Percentiles rank a stretch among this genome's conserved stretches.
phyloP scores from a whole-genome alignment of 2,888 invertebrate genomes.

The Charanyca ferruginea region DNA sequence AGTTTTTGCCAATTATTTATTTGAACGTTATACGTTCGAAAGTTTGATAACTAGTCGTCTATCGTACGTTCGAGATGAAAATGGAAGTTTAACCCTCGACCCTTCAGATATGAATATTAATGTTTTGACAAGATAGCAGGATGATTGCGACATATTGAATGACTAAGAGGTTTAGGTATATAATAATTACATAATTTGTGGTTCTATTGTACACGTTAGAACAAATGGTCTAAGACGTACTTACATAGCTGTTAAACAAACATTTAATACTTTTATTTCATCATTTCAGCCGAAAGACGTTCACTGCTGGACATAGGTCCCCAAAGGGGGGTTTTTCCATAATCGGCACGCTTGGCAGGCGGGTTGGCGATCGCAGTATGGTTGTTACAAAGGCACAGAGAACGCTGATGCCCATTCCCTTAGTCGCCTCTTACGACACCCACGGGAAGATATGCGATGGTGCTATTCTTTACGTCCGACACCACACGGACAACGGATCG shows the following conservation, averaged over 20 bases:
- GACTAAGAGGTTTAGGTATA: constrained; percentile 41
- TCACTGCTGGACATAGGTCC: too few relatives aligned
- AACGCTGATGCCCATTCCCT: too few relatives aligned
- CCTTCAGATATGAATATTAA: constrained; percentile 28
- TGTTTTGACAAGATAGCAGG: constrained; percentile 45
- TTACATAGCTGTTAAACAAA: constrained; percentile 6
- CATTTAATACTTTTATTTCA: not conserved
- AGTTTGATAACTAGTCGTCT: constrained; percentile 39
- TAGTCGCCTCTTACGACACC: too few relatives aligned
- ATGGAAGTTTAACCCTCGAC: constrained; percentile 40
- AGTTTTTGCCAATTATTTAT: constrained; percentile 26
- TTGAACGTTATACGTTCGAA: constrained; percentile 26
- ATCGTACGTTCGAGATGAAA: constrained; percentile 61
- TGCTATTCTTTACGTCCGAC: too few relatives aligned
- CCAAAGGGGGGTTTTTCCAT: too few relatives aligned
- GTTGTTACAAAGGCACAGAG: too few relatives aligned
- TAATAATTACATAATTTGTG: constrained; percentile 30
- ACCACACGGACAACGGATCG: too few relatives aligned
- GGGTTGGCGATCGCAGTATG: too few relatives aligned
- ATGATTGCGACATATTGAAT: constrained; percentile 39
- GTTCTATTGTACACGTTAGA: constrained; percentile 17
- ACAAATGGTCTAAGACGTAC: constrained; percentile 5
- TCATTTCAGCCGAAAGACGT: too few relatives aligned
- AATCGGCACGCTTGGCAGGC: too few relatives aligned
- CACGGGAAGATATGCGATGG: too few relatives aligned